Percentiles rank a stretch among this genome's conserved stretches.
These are phyloP conservation scores for Lepilemur ruficaudatus DNA, from an alignment of 2,797 vertebrate species.

Conservation along the genomic window DNA sequence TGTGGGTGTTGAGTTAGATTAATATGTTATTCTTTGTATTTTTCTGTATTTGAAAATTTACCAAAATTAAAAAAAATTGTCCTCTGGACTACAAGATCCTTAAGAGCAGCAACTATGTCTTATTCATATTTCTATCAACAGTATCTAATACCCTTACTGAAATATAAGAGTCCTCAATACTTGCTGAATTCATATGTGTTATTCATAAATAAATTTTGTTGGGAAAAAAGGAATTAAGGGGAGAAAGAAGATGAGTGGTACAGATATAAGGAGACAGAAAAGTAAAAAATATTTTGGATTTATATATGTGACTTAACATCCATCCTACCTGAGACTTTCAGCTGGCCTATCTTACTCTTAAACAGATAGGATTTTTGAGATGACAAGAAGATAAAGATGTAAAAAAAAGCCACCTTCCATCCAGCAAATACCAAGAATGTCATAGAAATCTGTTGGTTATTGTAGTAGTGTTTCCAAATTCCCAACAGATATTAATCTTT, in stretches of 20 bases:
- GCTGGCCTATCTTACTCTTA: neutral
- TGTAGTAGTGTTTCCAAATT: neutral
- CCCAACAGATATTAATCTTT: neutral
- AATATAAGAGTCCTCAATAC: neutral
- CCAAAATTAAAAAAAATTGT: neutral
- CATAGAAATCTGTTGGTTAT: neutral
- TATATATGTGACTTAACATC: neutral
- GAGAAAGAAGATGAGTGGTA: neutral
- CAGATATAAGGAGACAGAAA: neutral
- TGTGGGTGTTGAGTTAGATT: neutral
- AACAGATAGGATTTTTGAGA: constrained; percentile 1
- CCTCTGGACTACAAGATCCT: neutral
- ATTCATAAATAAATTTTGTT: neutral
- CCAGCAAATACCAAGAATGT: neutral
- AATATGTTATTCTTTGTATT: neutral
- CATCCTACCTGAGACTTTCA: neutral
- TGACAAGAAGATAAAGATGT: neutral
- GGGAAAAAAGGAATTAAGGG: neutral
- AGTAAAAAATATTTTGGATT: neutral
- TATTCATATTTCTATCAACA: neutral
- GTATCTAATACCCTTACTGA: neutral
- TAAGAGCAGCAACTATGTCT: neutral
- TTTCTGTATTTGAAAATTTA: neutral
- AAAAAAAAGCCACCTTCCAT: neutral
- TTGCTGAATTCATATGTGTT: neutral